Evolutionary conservation across 1,140 invertebrate species (phyloP).

Genomic region (Eupeodes corollae): DNA sequence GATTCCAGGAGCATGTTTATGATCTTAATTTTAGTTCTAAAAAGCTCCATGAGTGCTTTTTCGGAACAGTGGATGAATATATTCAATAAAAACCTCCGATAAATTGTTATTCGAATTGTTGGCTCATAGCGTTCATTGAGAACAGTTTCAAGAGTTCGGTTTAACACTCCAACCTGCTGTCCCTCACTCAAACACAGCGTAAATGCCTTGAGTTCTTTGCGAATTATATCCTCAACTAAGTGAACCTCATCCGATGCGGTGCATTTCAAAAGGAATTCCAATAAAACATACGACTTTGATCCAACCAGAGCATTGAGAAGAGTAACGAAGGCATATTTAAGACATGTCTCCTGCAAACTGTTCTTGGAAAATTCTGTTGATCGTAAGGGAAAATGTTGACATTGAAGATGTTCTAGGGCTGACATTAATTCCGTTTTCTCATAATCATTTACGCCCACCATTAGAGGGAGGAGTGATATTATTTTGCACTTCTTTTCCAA

Average conservation of each 20-base stretch:
- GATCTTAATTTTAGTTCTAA: not conserved
- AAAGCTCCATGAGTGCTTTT: not conserved
- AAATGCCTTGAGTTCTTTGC: not conserved
- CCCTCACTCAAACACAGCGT: too few species aligned
- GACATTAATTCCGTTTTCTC: not conserved
- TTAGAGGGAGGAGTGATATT: not conserved
- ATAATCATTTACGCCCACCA: not conserved
- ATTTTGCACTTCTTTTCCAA: too few species aligned
- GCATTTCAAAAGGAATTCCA: conserved; percentile 1
- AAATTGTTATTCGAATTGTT: not conserved
- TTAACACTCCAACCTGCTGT: not conserved
- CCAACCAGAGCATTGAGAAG: not conserved
- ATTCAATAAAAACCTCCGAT: conserved; percentile 1
- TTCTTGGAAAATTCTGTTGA: conserved; percentile 1
- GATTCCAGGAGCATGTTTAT: not conserved
- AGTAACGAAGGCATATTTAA: not conserved
- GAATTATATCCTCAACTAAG: conserved; percentile 3
- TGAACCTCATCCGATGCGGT: conserved; percentile 2
- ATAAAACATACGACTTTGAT: conserved; percentile 2
- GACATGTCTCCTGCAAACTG: conserved; percentile 1
- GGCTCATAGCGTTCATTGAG: not conserved
- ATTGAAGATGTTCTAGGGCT: conserved; percentile 1
- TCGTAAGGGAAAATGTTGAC: conserved; percentile 3
- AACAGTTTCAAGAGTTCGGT: not conserved
- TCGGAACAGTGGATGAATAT: not conserved